Percentiles rank a stretch among this genome's conserved stretches.
These are phyloP conservation scores for Drosophila pseudoobscura DNA, from an alignment of 1,140 invertebrate species.

Conservation along the genomic window DNA sequence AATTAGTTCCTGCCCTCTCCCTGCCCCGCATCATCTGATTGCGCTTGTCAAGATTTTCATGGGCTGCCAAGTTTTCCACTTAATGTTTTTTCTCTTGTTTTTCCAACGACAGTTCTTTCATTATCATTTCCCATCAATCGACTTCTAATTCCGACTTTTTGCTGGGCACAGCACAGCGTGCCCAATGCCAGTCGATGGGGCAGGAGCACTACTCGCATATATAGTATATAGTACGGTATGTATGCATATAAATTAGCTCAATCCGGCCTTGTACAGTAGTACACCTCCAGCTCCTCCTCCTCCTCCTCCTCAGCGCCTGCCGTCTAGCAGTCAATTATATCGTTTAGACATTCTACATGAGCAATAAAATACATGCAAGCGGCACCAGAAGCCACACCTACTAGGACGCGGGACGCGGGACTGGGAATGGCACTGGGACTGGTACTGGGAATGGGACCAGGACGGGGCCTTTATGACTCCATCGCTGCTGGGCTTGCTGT, in stretches of 20 bases:
- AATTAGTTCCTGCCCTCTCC: slow-evolving; percentile 21
- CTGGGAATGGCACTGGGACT: slow-evolving; percentile 5
- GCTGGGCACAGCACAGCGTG: neutral
- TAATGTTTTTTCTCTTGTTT: slow-evolving; percentile 4
- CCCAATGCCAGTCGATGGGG: slow-evolving; percentile 33
- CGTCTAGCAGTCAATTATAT: slow-evolving; percentile 68
- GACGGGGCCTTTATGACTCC: slow-evolving; percentile 63
- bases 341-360: slow-evolving; percentile 70
- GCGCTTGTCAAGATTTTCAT: slow-evolving; percentile 2
- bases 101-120: slow-evolving; percentile 27
- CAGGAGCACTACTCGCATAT: too few species aligned
- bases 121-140: slow-evolving; percentile 42
- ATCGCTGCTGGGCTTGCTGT: slow-evolving; percentile 20
- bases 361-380: slow-evolving; percentile 67
- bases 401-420: neutral
- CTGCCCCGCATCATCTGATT: neutral
- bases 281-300: neutral
- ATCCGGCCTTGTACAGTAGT: slow-evolving; percentile 30
- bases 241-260: slow-evolving; percentile 64
- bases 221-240: neutral
- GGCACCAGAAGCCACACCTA: slow-evolving; percentile 49
- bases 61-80: slow-evolving; percentile 48
- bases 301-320: slow-evolving; percentile 6
- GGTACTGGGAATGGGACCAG: slow-evolving; percentile 6
- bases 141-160: slow-evolving; percentile 32